These are phyloP conservation scores for Lagorchestes hirsutus DNA, from an alignment of 2,797 vertebrate species.

Conservation along the genomic window DNA sequence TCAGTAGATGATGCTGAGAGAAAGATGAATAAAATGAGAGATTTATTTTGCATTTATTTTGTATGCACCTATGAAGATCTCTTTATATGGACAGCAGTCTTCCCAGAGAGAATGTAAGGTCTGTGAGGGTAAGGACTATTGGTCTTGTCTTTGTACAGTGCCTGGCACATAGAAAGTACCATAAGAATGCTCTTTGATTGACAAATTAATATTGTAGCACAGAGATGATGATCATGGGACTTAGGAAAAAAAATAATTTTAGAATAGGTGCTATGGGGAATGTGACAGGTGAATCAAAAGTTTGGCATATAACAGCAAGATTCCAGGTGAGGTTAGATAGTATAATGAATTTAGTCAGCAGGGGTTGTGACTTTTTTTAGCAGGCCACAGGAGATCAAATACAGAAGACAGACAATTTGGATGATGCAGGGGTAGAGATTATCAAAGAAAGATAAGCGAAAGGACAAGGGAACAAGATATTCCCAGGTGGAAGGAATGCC, in stretches of 20 bases:
- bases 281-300: not conserved
- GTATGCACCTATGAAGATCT: not conserved
- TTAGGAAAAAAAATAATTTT: not conserved
- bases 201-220: not conserved
- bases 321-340: not conserved
- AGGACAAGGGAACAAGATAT: not conserved
- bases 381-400: not conserved
- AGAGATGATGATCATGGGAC: not conserved
- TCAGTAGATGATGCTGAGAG: not conserved
- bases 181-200: not conserved
- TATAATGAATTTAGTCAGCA: not conserved
- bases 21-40: not conserved
- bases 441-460: not conserved
- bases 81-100: not conserved
- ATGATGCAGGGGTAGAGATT: not conserved
- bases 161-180: not conserved
- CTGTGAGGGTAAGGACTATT: not conserved
- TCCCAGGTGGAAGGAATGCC: not conserved
- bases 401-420: not conserved
- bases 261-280: not conserved
- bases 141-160: not conserved
- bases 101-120: not conserved
- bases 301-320: not conserved
- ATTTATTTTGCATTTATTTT: not conserved
- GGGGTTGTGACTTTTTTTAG: not conserved